Percentiles rank a stretch among this genome's conserved stretches.
These are phyloP conservation scores for Eilema sororculum DNA, from an alignment of 2,888 invertebrate genomes.

Conservation along the genomic window DNA sequence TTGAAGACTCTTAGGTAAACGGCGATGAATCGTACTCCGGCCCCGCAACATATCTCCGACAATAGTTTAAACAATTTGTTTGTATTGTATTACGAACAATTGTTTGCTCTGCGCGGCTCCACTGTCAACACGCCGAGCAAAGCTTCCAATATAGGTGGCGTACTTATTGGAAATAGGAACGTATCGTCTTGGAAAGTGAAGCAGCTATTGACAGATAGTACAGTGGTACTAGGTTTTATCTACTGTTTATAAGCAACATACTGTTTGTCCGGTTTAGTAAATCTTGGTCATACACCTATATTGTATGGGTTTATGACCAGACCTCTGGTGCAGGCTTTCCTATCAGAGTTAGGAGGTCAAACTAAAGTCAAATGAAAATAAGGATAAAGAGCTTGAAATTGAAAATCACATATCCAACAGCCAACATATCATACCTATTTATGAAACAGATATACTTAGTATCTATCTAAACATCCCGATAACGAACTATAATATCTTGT, in stretches of 20 bases:
- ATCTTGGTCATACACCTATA: too few species aligned
- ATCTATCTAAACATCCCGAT: background rate
- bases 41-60: constrained; percentile 16
- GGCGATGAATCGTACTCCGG: background rate
- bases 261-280: background rate
- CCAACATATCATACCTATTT: too few species aligned
- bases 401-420: too few species aligned
- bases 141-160: constrained; percentile 7
- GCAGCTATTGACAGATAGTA: background rate
- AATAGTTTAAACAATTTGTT: constrained; percentile 51
- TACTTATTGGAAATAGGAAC: background rate
- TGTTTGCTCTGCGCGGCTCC: constrained; percentile 28
- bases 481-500: background rate
- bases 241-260: background rate
- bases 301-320: too few species aligned
- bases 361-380: too few species aligned
- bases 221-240: background rate
- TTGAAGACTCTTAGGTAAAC: background rate
- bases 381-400: too few species aligned
- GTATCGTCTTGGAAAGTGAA: background rate
- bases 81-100: constrained; percentile 40
- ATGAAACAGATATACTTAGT: too few species aligned
- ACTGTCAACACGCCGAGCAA: constrained; percentile 2
- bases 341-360: too few species aligned
- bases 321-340: too few species aligned